Conservation (phyloP, 2,113 vertebrate species). For the Brachypodius melanocephalos region DNA sequence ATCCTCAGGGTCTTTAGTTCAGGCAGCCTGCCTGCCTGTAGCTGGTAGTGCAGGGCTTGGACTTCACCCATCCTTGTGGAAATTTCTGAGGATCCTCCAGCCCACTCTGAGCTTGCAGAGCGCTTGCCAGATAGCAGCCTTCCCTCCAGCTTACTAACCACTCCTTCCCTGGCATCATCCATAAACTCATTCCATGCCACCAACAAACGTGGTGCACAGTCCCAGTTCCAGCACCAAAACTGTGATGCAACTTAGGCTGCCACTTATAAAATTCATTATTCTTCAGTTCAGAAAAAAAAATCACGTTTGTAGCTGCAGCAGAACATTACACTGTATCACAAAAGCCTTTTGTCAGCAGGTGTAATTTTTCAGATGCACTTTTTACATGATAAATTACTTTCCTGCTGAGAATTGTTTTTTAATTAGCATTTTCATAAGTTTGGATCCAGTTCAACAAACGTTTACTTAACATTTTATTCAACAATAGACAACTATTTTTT, state of each 20-base stretch:
- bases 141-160: background rate
- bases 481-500: background rate
- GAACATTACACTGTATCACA: background rate
- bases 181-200: background rate
- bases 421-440: background rate
- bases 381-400: background rate
- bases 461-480: conserved; percentile 15
- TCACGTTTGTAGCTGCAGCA: background rate
- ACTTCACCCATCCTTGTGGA: background rate
- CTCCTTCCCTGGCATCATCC: background rate
- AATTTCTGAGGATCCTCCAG: background rate
- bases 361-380: background rate
- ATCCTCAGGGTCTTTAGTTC: background rate
- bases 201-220: background rate
- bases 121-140: background rate
- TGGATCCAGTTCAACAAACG: background rate
- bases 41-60: background rate
- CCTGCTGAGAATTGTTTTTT: background rate
- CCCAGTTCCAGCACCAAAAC: background rate
- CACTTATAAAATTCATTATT: background rate
- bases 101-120: background rate
- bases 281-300: background rate
- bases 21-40: background rate
- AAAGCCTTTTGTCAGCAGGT: background rate
- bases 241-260: background rate